A percentile compares a stretch with the other conserved stretches of the same genome.
Conservation (phyloP, 2,888 invertebrate species). For the Platycheirus albimanus region DNA sequence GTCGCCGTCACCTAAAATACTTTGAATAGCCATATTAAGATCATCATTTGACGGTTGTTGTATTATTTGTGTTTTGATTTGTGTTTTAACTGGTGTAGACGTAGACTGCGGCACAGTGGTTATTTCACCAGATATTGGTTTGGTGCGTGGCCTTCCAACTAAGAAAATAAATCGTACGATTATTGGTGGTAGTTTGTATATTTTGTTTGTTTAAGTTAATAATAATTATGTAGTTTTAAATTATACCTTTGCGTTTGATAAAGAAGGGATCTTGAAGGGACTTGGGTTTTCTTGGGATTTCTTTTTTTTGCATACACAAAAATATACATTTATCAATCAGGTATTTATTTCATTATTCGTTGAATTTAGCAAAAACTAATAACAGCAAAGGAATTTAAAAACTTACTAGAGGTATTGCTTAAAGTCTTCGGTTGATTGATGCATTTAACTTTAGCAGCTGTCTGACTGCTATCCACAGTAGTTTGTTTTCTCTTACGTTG, state of each 20-base stretch:
- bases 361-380: too few species aligned
- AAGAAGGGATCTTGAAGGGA: conserved; percentile 80
- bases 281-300: conserved; percentile 76
- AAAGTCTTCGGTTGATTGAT: conserved; percentile 25
- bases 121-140: conserved; percentile 77
- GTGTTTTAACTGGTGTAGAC: conserved; percentile 39
- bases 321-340: conserved; percentile 15
- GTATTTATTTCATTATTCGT: not conserved
- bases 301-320: conserved; percentile 41
- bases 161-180: too few species aligned
- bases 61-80: conserved; percentile 28
- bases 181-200: too few species aligned
- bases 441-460: conserved; percentile 77
- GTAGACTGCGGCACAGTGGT: conserved; percentile 17
- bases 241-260: conserved; percentile 82
- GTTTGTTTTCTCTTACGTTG: conserved; percentile 84
- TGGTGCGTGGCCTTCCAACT: conserved; percentile 84
- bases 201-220: conserved; percentile 4
- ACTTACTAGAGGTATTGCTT: conserved; percentile 17
- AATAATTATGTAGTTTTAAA: conserved; percentile 73
- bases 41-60: conserved; percentile 78
- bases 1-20: conserved; percentile 80
- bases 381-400: too few species aligned
- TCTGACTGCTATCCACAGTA: conserved; percentile 83
- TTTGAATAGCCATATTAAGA: conserved; percentile 82